These are phyloP conservation scores for Frankliniella intonsa DNA, from an alignment of 2,888 invertebrate species.

Conservation along the genomic window DNA sequence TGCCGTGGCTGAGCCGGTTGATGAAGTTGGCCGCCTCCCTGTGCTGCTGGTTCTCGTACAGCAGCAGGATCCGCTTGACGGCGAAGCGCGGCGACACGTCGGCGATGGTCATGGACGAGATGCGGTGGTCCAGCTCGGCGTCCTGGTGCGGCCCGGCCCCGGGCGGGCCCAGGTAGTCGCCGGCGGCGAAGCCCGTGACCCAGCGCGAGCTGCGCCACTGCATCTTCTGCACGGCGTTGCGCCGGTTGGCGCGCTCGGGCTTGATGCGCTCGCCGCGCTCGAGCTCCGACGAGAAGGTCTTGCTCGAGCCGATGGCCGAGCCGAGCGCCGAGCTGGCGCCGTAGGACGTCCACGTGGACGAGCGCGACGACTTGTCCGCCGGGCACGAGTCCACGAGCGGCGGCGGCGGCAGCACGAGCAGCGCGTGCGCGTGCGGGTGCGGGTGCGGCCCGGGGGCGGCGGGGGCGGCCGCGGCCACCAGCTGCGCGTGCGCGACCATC, in stretches of 20 bases:
- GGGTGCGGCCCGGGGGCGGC: not conserved
- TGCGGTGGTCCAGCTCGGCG: conserved; percentile 37
- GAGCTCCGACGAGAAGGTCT: conserved; percentile 41
- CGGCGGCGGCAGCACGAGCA: conserved; percentile 40
- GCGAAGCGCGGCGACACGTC: conserved; percentile 49
- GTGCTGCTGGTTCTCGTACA: conserved; percentile 84
- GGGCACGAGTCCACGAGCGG: conserved; percentile 36
- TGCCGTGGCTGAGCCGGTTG: conserved; percentile 71
- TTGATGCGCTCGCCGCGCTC: conserved; percentile 69
- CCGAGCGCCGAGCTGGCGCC: conserved; percentile 37
- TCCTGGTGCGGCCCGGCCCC: not conserved
- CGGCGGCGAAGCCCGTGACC: conserved; percentile 43
- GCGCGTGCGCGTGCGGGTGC: conserved; percentile 34
- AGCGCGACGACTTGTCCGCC: conserved; percentile 14
- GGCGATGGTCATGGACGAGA: conserved; percentile 45
- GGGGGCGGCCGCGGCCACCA: not conserved
- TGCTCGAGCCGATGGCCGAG: conserved; percentile 41
- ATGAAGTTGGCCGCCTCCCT: conserved; percentile 85
- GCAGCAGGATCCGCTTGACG: conserved; percentile 59
- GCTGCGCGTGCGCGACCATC: not conserved
- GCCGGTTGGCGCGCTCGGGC: conserved; percentile 58
- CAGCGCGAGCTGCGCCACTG: conserved; percentile 44
- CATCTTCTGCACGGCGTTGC: conserved; percentile 43
- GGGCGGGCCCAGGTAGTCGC: conserved; percentile 29
- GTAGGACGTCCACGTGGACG: conserved; percentile 12